Conservation (phyloP, 1,140 invertebrate genomes). For the Tetramorium parvispinum region DNA sequence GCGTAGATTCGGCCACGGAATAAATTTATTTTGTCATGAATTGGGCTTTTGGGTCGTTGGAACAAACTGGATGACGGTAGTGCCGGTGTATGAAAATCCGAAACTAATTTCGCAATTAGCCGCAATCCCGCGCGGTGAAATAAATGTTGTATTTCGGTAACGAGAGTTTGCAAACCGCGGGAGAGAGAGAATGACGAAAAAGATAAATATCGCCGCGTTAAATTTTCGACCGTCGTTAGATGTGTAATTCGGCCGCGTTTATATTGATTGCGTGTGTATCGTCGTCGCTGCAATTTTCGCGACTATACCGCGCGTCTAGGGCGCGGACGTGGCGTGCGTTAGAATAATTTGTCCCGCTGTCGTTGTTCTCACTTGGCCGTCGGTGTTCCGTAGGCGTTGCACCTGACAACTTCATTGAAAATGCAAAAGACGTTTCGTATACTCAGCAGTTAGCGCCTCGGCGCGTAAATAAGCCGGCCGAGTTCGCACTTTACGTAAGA, state of each 20-base stretch:
- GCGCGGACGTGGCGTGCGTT: slow-evolving; percentile 44
- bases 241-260: slow-evolving; percentile 25
- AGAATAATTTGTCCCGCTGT: slow-evolving; percentile 60
- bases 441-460: slow-evolving; percentile 44
- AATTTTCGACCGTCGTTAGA: slow-evolving; percentile 39
- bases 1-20: slow-evolving; percentile 11
- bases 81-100: slow-evolving; percentile 45
- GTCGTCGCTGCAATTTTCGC: slow-evolving; percentile 37
- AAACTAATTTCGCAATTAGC: slow-evolving; percentile 60
- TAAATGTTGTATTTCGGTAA: slow-evolving; percentile 59
- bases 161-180: slow-evolving; percentile 35
- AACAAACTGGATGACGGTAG: slow-evolving; percentile 38
- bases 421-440: slow-evolving; percentile 58
- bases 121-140: slow-evolving; percentile 48
- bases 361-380: slow-evolving; percentile 48
- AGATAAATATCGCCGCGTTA: slow-evolving; percentile 46
- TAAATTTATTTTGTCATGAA: slow-evolving; percentile 57
- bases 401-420: slow-evolving; percentile 55
- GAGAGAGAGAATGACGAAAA: slow-evolving; percentile 37
- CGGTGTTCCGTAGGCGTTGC: slow-evolving; percentile 41
- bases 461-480: slow-evolving; percentile 38
- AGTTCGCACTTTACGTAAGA: slow-evolving; percentile 15
- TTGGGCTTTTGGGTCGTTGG: slow-evolving; percentile 49
- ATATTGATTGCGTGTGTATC: slow-evolving; percentile 55
- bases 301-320: background rate